phyloP scores from a whole-genome alignment of 2,888 invertebrate genomes.

The Venusia cambrica region DNA sequence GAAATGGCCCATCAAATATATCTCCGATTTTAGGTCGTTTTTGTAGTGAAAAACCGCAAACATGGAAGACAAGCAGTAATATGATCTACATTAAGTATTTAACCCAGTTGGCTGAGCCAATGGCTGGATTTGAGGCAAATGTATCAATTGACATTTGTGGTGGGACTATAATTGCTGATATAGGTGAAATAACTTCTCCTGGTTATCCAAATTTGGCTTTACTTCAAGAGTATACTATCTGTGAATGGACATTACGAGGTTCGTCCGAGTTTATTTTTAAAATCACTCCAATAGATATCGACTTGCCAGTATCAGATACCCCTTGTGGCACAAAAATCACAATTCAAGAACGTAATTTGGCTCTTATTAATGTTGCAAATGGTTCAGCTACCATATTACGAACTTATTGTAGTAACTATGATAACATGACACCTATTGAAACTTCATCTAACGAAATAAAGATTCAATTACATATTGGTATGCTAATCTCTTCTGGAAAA shows the following conservation, averaged over 20 bases:
- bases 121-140: conserved; percentile 88
- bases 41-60: conserved; percentile 83
- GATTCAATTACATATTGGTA: conserved; percentile 54
- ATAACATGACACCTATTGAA: conserved; percentile 38
- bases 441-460: conserved; percentile 54
- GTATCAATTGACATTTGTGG: conserved; percentile 82
- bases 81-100: conserved; percentile 86
- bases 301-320: conserved; percentile 49
- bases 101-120: conserved; percentile 85
- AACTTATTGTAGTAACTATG: conserved; percentile 46
- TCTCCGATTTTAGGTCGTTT: conserved; percentile 84
- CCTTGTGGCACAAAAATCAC: conserved; percentile 57
- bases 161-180: conserved; percentile 83
- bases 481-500: conserved; percentile 43
- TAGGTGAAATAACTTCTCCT: conserved; percentile 85
- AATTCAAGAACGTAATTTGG: conserved; percentile 52
- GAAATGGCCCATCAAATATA: conserved; percentile 89
- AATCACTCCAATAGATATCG: conserved; percentile 46
- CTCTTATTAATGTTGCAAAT: too few relatives aligned
- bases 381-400: conserved; percentile 45
- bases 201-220: conserved; percentile 81
- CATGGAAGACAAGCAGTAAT: conserved; percentile 83
- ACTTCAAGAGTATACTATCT: conserved; percentile 81
- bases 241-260: conserved; percentile 86
- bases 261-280: conserved; percentile 39